phyloP scores from a whole-genome alignment of 2,797 vertebrate species.

The Girardinus metallicus region DNA sequence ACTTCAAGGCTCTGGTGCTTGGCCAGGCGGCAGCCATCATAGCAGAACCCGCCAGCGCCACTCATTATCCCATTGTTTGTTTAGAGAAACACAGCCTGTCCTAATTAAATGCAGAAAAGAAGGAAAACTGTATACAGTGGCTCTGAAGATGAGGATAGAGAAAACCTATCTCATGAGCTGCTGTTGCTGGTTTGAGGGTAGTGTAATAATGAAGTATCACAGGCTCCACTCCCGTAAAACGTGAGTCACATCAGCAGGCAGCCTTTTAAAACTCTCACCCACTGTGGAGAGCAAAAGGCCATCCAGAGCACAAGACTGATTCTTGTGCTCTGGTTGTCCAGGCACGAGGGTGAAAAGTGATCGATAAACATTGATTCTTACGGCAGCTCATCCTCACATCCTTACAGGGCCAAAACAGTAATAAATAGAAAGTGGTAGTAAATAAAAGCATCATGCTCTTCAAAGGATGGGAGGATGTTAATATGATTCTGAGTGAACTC shows the following conservation, averaged over 20 bases:
- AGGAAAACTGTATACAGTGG: constrained; percentile 60
- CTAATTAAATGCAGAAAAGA: constrained; percentile 79
- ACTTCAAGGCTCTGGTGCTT: constrained; percentile 53
- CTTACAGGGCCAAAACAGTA: constrained; percentile 12
- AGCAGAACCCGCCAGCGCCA: constrained; percentile 57
- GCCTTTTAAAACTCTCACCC: constrained; percentile 42
- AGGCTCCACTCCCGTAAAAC: constrained; percentile 51
- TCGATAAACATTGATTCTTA: constrained; percentile 48
- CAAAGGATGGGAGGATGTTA: constrained; percentile 17
- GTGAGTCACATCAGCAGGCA: constrained; percentile 46
- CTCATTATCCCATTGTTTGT: constrained; percentile 78
- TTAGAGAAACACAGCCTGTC: constrained; percentile 63
- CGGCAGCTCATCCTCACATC: constrained; percentile 33
- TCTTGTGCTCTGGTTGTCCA: constrained; percentile 38
- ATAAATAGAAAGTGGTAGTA: constrained; percentile 20
- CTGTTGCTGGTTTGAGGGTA: constrained; percentile 60
- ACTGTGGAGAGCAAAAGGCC: constrained; percentile 39
- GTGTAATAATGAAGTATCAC: constrained; percentile 75
- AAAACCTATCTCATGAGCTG: constrained; percentile 47
- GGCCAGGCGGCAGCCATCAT: constrained; percentile 52
- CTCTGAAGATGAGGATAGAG: constrained; percentile 60
- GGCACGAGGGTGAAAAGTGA: constrained; percentile 44
- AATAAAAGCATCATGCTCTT: constrained; percentile 34
- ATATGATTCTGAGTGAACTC: constrained; percentile 24
- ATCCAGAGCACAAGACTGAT: constrained; percentile 47